Evolutionary conservation across 2,797 vertebrate genomes (phyloP).

Genomic region (Gallinago nigripennis): DNA sequence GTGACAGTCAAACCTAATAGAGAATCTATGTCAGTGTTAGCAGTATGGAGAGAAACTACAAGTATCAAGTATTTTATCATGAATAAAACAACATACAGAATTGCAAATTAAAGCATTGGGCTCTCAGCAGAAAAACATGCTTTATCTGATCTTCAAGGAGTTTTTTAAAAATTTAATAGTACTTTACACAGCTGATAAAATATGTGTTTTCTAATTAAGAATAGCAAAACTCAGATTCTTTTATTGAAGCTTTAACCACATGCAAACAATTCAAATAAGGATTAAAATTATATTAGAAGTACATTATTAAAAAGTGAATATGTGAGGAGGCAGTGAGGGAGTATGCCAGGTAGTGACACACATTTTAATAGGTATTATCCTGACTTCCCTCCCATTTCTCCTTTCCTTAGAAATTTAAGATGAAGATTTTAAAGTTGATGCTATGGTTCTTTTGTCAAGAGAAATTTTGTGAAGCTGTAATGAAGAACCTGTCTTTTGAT

Average conservation of each 20-base stretch:
- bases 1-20: background rate
- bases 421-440: slow-evolving; percentile 1
- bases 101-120: slow-evolving; percentile 54
- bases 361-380: slow-evolving; percentile 10
- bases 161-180: slow-evolving; percentile 23
- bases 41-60: slow-evolving; percentile 10
- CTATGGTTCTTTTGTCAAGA: background rate
- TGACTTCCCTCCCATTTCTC: background rate
- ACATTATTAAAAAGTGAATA: background rate
- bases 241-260: background rate
- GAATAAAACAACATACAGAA: slow-evolving; percentile 73
- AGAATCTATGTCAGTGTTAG: slow-evolving; percentile 38
- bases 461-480: background rate
- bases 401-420: slow-evolving; percentile 1
- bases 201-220: slow-evolving; percentile 46
- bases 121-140: slow-evolving; percentile 26
- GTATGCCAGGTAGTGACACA: background rate
- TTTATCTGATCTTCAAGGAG: slow-evolving; percentile 58
- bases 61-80: slow-evolving; percentile 60
- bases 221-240: background rate
- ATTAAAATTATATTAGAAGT: slow-evolving; percentile 3
- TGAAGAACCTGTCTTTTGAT: slow-evolving; percentile 25
- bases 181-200: slow-evolving; percentile 12
- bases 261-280: slow-evolving; percentile 22
- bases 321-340: background rate